Base-by-base conservation (phyloP, 1,140 invertebrate genomes). In the Glossosoma conforme region DNA sequence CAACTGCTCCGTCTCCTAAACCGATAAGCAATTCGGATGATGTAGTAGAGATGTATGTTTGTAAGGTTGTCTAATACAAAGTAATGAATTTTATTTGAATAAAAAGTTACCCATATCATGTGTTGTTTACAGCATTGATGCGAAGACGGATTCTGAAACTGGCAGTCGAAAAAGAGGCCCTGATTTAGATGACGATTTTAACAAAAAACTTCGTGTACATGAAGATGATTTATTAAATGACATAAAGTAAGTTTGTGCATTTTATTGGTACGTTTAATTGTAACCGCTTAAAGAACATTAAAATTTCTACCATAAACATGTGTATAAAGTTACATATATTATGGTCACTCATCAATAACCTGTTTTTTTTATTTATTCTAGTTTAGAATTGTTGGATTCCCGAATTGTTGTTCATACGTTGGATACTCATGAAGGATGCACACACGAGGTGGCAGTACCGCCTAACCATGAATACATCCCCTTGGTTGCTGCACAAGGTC, bases 401-500 rank as follows among this genome's bases (percentile, higher is more conserved):
- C 76, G 86, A 54, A 89, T 96, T 52, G 81, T 87, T 53, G 82
- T 96, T 25, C 89, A 94, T 66, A 85, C 83, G 10, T 80, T 97
- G 50, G 91, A 96, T 56, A 88, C 91, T 6, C 77, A 91, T 13
- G 91, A 92, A 63, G 85, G 87, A 2, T 97, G 92, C 71, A 87
- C 86, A 22, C 93, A 97, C 72, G 93, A 96, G 74, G 91, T 97
- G 25, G 93, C 93, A 18, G 78, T 92, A 41, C 93, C 94, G 41
- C 56, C 56, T 9, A 84, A 87, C 61, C 80, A 87, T 52, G 83
- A 87, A 48, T 97, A 94, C 74, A 69, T 82, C 18, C 86, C 93
- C 17, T 65, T 92, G 17, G 70, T 81, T 44, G 73, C 73, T 17
- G 64, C 72, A 14, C 65, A 67, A 21, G 68, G 69, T 11, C 81